Evolutionary conservation across 2,113 vertebrate genomes (phyloP).

Genomic region (Mystacornis crossleyi): DNA sequence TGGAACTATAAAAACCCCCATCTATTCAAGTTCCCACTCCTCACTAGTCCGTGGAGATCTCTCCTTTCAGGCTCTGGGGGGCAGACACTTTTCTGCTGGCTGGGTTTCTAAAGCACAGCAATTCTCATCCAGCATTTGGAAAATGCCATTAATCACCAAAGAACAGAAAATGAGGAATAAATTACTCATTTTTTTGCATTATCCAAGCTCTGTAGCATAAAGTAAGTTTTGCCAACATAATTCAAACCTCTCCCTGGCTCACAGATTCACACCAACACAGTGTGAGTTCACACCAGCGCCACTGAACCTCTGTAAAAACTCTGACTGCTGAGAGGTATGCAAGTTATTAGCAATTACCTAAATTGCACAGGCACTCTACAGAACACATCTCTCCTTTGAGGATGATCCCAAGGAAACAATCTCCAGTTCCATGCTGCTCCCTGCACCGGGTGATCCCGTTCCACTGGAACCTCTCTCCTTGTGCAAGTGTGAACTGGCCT

Average conservation of each 20-base stretch:
- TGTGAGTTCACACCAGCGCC: background rate
- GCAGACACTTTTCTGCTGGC: background rate
- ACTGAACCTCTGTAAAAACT: background rate
- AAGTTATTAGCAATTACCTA: background rate
- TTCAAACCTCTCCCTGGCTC: background rate
- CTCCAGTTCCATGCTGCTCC: background rate
- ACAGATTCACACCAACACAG: background rate
- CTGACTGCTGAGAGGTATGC: background rate
- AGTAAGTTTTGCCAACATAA: background rate
- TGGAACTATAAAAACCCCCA: background rate
- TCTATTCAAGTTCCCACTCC: background rate
- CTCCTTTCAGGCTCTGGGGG: background rate
- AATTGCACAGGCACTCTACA: background rate
- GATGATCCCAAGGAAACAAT: background rate
- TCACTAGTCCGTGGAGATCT: background rate
- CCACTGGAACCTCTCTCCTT: background rate
- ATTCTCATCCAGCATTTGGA: background rate
- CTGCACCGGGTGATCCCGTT: background rate
- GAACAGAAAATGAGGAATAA: background rate
- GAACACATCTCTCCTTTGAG: background rate
- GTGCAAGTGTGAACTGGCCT: background rate
- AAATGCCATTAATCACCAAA: background rate
- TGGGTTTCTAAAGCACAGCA: background rate
- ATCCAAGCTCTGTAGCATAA: background rate
- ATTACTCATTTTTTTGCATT: background rate